Evolutionary conservation across 2,797 vertebrate genomes (phyloP), one percentile per base, ranked within the genome.

Genomic region (Chelidonichthys spinosus): DNA sequence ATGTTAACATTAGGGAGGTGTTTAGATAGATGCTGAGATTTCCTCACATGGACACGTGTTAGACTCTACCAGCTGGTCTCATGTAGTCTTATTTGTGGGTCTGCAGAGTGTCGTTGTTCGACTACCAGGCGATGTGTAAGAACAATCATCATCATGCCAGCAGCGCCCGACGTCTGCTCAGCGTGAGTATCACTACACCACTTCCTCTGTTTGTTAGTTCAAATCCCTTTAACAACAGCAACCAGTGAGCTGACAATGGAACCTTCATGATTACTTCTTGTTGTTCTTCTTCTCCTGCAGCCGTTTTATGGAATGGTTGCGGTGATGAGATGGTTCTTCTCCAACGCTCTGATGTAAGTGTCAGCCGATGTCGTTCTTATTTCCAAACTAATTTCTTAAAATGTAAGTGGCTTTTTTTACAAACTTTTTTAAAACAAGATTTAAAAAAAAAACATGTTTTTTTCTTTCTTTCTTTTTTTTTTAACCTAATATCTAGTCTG

Each of bases 91-190:
- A 4, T 68, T 18, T 71, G 44, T 60, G 2, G 74, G 11, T 79
- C 18, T 56, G 32, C 92, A 99, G 98, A 78, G 95, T 98, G 79
- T 96, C 95, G 5, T 89, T 99, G 93, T 98, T 96, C 0, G 98
- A 99, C 81, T 98, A 99, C 84, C 98, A 99, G 92, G 98, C 97
- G 1, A 99, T 99, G 98, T 99, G 98, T 83, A 97, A 94, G 84
- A 90, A 74, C 55, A 82, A 76, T 0, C 94, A 95, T 63, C 95
- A 96, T 74, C 97, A 98, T 78, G 85, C 94, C 90, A 99, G 90
- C 6, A 92, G 95, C 0, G 96, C 96, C 2, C 92, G 85, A 8
- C 93, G 93, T 13, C 93, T 98, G 79, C 93, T 95, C 88, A 99
- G 95, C 0, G 98, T 99, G 92, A 82, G 97, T 59, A 25, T 25